Conservation (phyloP, 2,888 invertebrate species). For the Ptilodon capucinus region DNA sequence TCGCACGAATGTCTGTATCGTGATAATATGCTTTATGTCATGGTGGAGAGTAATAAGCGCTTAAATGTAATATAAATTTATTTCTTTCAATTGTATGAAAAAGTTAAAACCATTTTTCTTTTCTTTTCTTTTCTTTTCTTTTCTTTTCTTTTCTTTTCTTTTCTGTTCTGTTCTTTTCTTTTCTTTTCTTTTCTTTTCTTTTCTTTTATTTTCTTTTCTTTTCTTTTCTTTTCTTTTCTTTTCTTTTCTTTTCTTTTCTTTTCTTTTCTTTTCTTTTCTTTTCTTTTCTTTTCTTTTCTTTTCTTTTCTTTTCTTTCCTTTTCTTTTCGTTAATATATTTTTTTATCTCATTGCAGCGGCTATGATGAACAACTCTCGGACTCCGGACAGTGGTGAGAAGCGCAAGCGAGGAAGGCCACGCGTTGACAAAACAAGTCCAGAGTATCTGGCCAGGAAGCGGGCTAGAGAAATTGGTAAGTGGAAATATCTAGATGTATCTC, state of each 20-base stretch:
- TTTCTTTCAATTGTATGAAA: too few relatives aligned
- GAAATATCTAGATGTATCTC: too few relatives aligned
- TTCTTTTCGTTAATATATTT: too few relatives aligned
- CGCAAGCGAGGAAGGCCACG: slow-evolving; percentile 67
- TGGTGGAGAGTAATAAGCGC: too few relatives aligned
- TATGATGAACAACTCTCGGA: slow-evolving; percentile 50
- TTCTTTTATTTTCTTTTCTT: neutral
- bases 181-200: neutral
- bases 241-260: neutral
- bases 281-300: too few relatives aligned
- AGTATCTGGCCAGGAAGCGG: slow-evolving; percentile 66
- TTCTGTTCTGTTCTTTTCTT: neutral
- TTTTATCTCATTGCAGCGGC: slow-evolving; percentile 53
- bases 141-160: slow-evolving; percentile 7
- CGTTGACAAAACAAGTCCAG: slow-evolving; percentile 72
- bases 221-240: too few relatives aligned
- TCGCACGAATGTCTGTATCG: too few relatives aligned
- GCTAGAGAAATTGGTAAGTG: slow-evolving; percentile 63
- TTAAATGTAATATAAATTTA: too few relatives aligned
- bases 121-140: slow-evolving; percentile 5
- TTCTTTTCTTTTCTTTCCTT: too few relatives aligned
- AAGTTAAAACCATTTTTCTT: too few relatives aligned
- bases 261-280: neutral
- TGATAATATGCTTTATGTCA: too few relatives aligned
- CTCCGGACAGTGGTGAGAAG: slow-evolving; percentile 60